These are phyloP conservation scores for Etheostoma nigrum DNA, from an alignment of 2,797 vertebrate genomes.

Conservation along the genomic window DNA sequence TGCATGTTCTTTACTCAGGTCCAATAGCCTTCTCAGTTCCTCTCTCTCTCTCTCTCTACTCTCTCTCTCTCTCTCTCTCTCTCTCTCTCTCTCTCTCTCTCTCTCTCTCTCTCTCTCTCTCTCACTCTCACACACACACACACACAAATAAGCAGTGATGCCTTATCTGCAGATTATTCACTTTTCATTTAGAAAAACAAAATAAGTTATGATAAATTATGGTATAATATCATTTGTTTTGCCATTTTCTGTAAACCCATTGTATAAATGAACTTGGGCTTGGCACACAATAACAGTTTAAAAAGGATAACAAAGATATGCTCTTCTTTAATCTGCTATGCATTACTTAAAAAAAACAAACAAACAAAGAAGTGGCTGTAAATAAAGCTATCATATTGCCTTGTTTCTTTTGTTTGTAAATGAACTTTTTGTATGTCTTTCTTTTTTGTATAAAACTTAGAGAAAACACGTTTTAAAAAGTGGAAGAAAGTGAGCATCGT, in stretches of 20 bases:
- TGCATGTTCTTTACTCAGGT: constrained; percentile 91
- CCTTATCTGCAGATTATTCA: constrained; percentile 94
- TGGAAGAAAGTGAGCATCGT: constrained; percentile 78
- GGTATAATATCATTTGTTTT: constrained; percentile 76
- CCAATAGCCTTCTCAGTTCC: constrained; percentile 85
- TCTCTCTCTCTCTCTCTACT: constrained; percentile 76
- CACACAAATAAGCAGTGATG: constrained; percentile 95
- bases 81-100: constrained; percentile 37
- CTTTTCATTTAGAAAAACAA: constrained; percentile 70
- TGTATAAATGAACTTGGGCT: constrained; percentile 83
- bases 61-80: constrained; percentile 5
- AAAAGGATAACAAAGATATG: constrained; percentile 83
- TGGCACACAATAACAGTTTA: constrained; percentile 74
- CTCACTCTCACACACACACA: background rate
- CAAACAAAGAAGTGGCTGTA: constrained; percentile 89
- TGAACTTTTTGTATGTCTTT: constrained; percentile 98
- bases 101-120: background rate
- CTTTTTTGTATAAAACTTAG: constrained; percentile 97
- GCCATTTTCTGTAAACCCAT: constrained; percentile 78
- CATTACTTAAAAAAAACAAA: constrained; percentile 82
- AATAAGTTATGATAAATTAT: constrained; percentile 83
- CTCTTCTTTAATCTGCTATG: constrained; percentile 91
- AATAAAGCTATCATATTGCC: constrained; percentile 96
- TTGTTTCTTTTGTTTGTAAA: constrained; percentile 99
- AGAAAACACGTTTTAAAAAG: constrained; percentile 90